These are phyloP conservation scores for Drosophila tripunctata DNA, from an alignment of 2,888 invertebrate species.

Conservation along the genomic window DNA sequence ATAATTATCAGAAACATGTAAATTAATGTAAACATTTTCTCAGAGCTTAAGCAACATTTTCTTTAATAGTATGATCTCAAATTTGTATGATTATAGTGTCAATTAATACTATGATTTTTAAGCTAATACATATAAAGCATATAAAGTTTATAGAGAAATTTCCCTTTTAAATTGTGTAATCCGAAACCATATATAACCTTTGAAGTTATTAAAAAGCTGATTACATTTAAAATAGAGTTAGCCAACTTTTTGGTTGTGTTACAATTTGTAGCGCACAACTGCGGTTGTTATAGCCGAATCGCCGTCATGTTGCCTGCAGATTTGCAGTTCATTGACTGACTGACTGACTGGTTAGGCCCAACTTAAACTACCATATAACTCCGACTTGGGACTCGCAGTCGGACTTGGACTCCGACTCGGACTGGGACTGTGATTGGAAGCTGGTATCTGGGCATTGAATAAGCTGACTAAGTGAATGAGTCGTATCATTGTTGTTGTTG, in stretches of 20 bases:
- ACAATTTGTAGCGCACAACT: conserved; percentile 33
- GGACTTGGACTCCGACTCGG: conserved; percentile 12
- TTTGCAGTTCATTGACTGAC: conserved; percentile 73
- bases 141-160: no score
- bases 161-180: no score
- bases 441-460: conserved; percentile 18
- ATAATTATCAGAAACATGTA: no score
- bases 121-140: no score
- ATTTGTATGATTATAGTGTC: no score
- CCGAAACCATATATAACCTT: no score
- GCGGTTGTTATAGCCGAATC: conserved; percentile 21
- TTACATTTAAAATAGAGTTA: no score
- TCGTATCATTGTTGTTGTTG: conserved; percentile 46
- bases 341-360: conserved; percentile 52
- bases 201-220: no score
- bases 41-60: no score
- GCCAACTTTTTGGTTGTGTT: background rate
- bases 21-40: no score
- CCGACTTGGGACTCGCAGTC: conserved; percentile 3
- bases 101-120: no score
- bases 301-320: conserved; percentile 42
- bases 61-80: no score
- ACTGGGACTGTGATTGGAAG: conserved; percentile 11
- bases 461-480: conserved; percentile 63
- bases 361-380: conserved; percentile 52